A percentile compares a stretch with the other conserved stretches of the same genome.
These are phyloP conservation scores for Patella ulyssiponensis DNA, from an alignment of 2,888 invertebrate genomes.

Conservation along the genomic window DNA sequence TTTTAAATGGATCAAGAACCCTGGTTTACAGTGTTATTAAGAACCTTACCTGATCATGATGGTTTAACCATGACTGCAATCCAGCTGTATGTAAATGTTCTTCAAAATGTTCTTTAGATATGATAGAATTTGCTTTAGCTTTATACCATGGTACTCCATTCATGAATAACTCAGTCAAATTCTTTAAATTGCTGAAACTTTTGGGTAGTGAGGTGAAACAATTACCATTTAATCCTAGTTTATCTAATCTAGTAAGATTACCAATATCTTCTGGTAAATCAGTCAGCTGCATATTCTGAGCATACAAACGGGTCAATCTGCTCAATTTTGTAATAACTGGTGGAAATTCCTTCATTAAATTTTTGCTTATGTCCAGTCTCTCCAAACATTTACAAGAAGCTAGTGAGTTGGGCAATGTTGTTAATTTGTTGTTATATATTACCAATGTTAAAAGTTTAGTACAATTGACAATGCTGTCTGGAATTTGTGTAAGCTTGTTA, in stretches of 20 bases:
- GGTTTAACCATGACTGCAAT: slow-evolving; percentile 51
- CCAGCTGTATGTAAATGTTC: slow-evolving; percentile 46
- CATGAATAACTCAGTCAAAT: slow-evolving; percentile 53
- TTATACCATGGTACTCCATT: slow-evolving; percentile 62
- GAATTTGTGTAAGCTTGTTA: slow-evolving; percentile 50
- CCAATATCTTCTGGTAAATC: slow-evolving; percentile 57
- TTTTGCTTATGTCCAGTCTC: slow-evolving; percentile 52
- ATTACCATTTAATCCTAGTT: slow-evolving; percentile 54
- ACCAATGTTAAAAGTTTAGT: slow-evolving; percentile 39
- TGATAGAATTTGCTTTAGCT: slow-evolving; percentile 43
- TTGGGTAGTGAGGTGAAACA: slow-evolving; percentile 54
- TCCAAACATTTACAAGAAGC: slow-evolving; percentile 40
- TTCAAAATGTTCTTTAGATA: slow-evolving; percentile 54
- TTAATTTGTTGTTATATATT: slow-evolving; percentile 47
- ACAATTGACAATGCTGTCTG: slow-evolving; percentile 50
- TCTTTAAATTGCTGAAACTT: slow-evolving; percentile 47
- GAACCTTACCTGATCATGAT: slow-evolving; percentile 47
- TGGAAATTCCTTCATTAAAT: slow-evolving; percentile 50
- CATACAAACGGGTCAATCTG: slow-evolving; percentile 50
- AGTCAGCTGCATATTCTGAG: slow-evolving; percentile 50
- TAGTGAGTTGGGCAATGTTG: slow-evolving; percentile 48
- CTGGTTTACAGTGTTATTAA: too few species aligned
- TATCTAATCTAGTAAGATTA: slow-evolving; percentile 46
- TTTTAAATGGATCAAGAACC: too few species aligned
- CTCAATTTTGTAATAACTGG: slow-evolving; percentile 45